Evolutionary conservation across 2,797 vertebrate genomes (phyloP).

Genomic region (Gephyroberyx darwinii): DNA sequence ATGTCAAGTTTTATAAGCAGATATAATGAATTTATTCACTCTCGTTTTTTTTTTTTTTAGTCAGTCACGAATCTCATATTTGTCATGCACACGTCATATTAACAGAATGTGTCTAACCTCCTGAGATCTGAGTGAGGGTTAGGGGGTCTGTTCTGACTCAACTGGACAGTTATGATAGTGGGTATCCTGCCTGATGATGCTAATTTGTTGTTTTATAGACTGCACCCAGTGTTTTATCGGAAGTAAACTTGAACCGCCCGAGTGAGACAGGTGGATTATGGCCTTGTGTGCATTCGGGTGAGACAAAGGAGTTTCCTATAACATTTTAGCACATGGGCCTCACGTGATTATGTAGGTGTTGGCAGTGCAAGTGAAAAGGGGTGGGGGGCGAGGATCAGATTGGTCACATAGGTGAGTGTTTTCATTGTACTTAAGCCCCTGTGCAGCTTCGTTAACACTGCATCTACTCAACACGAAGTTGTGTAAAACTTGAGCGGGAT

Average conservation of each 20-base stretch:
- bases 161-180: background rate
- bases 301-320: conserved; percentile 4
- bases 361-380: conserved; percentile 14
- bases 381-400: conserved; percentile 24
- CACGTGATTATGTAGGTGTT: background rate
- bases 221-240: conserved; percentile 19
- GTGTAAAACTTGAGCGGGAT: conserved; percentile 10
- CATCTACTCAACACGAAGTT: background rate
- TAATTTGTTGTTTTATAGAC: conserved; percentile 36
- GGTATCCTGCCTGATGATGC: conserved; percentile 6
- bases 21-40: background rate
- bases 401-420: conserved; percentile 12
- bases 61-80: too few species aligned
- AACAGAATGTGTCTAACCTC: background rate
- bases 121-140: conserved; percentile 6
- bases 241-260: conserved; percentile 25
- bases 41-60: background rate
- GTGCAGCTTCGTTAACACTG: background rate
- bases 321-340: background rate
- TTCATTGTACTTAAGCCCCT: background rate
- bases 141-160: background rate
- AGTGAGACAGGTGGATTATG: conserved; percentile 16
- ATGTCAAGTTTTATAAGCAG: conserved; percentile 4
- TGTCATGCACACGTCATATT: background rate
- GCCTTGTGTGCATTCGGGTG: conserved; percentile 3